These are phyloP conservation scores for Ctenoplectra terminalis DNA, from an alignment of 1,140 invertebrate genomes.

Conservation along the genomic window DNA sequence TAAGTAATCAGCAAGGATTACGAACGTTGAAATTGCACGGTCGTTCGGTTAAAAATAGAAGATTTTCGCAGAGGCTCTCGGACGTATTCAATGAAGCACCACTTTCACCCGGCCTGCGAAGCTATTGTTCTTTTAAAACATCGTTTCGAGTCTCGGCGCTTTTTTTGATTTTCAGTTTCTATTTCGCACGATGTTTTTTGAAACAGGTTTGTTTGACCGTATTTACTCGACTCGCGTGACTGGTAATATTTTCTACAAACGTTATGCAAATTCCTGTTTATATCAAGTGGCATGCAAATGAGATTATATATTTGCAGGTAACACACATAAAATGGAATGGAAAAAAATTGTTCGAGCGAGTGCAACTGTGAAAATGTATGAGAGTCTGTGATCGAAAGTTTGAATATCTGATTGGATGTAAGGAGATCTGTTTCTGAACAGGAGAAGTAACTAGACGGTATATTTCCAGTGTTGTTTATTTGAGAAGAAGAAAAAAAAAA, in stretches of 20 bases:
- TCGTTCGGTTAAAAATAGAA: background rate
- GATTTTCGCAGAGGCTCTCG: background rate
- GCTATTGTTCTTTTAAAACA: background rate
- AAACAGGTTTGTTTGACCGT: background rate
- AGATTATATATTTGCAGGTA: too few relatives aligned
- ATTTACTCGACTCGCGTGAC: background rate
- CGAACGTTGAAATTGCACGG: background rate
- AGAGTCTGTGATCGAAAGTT: too few relatives aligned
- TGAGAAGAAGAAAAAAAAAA: too few relatives aligned
- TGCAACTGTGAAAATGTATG: too few relatives aligned
- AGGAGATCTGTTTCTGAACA: too few relatives aligned
- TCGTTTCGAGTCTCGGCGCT: background rate
- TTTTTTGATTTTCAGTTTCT: background rate
- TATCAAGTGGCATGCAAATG: background rate
- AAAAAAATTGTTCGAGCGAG: background rate
- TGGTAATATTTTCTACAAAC: background rate
- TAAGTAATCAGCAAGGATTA: background rate
- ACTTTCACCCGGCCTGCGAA: background rate
- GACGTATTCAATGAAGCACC: background rate
- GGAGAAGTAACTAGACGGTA: too few relatives aligned
- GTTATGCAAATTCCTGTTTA: constrained; percentile 3
- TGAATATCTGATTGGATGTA: too few relatives aligned
- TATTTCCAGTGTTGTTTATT: too few relatives aligned
- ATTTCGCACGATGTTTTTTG: background rate
- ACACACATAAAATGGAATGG: too few relatives aligned